phyloP scores from a whole-genome alignment of 2,888 invertebrate species.

The Dysmachus trigonus region DNA sequence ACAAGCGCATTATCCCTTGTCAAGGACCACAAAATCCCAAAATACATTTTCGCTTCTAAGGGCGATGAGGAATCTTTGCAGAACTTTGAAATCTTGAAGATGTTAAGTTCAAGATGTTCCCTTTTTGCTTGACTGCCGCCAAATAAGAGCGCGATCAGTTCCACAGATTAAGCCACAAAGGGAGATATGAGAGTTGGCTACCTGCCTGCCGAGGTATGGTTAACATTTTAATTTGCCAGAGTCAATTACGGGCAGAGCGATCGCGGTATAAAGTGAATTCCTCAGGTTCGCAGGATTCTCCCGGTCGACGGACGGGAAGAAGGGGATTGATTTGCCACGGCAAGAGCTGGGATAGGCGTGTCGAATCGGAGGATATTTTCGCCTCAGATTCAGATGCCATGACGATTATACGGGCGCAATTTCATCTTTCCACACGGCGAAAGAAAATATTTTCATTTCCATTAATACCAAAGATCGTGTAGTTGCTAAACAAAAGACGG shows the following conservation, averaged over 20 bases:
- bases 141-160: constrained; percentile 1
- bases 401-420: not conserved
- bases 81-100: not conserved
- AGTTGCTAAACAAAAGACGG: not conserved
- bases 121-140: not conserved
- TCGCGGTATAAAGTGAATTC: not conserved
- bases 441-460: constrained; percentile 24
- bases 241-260: constrained; percentile 2
- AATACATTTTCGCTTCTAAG: not conserved
- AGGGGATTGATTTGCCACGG: not conserved
- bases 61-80: not conserved
- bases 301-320: not conserved
- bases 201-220: not conserved
- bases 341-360: not conserved
- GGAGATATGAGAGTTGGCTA: not conserved
- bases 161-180: constrained; percentile 26
- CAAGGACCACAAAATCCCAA: not conserved
- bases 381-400: not conserved
- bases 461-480: not conserved
- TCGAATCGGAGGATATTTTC: not conserved
- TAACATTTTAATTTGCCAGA: constrained; percentile 1
- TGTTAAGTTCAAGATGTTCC: not conserved
- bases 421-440: not conserved
- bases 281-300: not conserved
- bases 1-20: not conserved